Conservation (phyloP, 2,113 vertebrate genomes). For the Vireo altiloquus region DNA sequence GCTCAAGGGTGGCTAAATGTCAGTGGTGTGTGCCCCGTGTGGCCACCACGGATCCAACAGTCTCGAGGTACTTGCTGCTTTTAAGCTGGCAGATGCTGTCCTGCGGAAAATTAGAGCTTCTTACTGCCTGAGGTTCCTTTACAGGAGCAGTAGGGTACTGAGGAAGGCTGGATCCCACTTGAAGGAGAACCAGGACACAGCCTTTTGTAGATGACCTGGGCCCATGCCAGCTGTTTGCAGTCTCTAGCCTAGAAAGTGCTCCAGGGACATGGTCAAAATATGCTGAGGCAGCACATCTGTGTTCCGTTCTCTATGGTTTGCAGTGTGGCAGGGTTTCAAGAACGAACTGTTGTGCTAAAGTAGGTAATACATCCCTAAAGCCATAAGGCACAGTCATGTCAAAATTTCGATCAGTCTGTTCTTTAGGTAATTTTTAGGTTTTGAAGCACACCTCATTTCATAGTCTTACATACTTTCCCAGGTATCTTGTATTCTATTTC, state of each 20-base stretch:
- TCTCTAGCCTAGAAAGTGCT: not conserved
- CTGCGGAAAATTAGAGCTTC: not conserved
- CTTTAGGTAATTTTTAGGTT: not conserved
- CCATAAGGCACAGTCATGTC: not conserved
- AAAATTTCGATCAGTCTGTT: not conserved
- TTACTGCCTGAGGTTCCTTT: not conserved
- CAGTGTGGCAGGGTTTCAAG: not conserved
- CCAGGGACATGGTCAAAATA: not conserved
- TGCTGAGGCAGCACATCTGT: not conserved
- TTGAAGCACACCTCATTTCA: not conserved
- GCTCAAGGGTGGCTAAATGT: not conserved
- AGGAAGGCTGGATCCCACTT: not conserved
- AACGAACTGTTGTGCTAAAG: not conserved
- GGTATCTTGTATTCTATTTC: not conserved
- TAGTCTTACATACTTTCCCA: not conserved
- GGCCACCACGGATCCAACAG: accelerated
- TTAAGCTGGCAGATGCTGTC: not conserved
- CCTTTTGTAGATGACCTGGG: not conserved
- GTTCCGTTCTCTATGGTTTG: not conserved
- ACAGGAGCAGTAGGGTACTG: not conserved
- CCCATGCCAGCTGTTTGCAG: not conserved
- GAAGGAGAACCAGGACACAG: not conserved
- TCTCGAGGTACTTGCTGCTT: not conserved
- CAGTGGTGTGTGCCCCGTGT: not conserved
- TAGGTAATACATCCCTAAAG: not conserved